Conservation (phyloP, 2,797 vertebrate species). For the Rhodeus uyekii region DNA sequence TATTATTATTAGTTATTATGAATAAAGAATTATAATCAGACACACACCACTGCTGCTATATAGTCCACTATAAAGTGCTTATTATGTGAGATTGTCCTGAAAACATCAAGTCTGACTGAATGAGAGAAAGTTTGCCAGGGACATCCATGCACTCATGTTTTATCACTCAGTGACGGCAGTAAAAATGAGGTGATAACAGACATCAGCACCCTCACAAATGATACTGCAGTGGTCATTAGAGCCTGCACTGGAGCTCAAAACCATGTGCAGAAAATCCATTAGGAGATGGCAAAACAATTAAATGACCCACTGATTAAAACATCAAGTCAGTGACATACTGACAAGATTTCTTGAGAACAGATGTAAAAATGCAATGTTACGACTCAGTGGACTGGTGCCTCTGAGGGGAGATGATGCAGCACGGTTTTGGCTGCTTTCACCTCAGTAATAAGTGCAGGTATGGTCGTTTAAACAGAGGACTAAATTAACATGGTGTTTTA, state of each 20-base stretch:
- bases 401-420: not conserved
- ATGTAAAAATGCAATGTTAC: not conserved
- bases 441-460: not conserved
- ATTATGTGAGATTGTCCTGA: conserved; percentile 22
- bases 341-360: conserved; percentile 6
- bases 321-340: not conserved
- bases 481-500: conserved; percentile 39
- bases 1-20: not conserved
- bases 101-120: not conserved
- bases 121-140: not conserved
- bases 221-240: conserved; percentile 41
- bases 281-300: not conserved
- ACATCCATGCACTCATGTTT: conserved; percentile 5
- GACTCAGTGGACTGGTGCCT: not conserved
- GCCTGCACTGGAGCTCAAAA: conserved; percentile 15
- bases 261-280: not conserved
- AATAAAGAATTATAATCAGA: too few relatives aligned
- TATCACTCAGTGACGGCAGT: not conserved
- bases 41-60: not conserved
- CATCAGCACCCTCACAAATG: conserved; percentile 18
- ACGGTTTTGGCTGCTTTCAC: conserved; percentile 1
- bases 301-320: not conserved
- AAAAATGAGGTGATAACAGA: conserved; percentile 12
- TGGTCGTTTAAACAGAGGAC: conserved; percentile 3
- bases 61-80: conserved; percentile 45